Evolutionary conservation across 2,888 invertebrate genomes (phyloP), one percentile per base, ranked within the genome.

Genomic region (Zhuqinia jingwanae): DNA sequence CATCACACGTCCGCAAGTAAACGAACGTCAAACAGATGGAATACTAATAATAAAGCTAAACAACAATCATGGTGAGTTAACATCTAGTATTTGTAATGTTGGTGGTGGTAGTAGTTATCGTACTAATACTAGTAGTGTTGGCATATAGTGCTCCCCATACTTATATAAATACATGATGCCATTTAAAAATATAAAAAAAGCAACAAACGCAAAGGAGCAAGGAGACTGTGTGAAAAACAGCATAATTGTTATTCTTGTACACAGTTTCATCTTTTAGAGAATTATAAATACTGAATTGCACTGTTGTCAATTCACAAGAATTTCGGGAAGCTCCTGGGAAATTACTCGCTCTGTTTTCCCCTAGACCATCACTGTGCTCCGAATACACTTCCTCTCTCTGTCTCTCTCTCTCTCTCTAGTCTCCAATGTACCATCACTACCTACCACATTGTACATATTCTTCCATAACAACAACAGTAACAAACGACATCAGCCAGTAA

Each of bases 231-330:
- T n/a, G 27, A 15, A 65, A 36, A 65, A 36, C 30, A 65, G 36
- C 65, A 65, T 65, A 70, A 70, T 70, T 70, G 70, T 70, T 70
- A 70, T 70, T 70, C 70, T 20, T 70, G 47, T 47, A 25, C 45
- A 70, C 47, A 56, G 27, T 75, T 30, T 53, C 70, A 70, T 75
- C 20, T 36, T 75, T 53, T 75, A 15, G 36, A 85, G 36, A 85
- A 86, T 76, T 58, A 82, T 87, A 86, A 75, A 68, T 81, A 76
- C 22, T 75, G 81, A 82, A 70, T 70, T 78, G 60, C 50, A 17
- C 20, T 58, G 27, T 60, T 82, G 86, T 77, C 81, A 81, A 86
- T 86, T 86, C 77, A 30, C 63, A 77, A 76, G 86, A 86, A 76
- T 58, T 86, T 25, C 22, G 5, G 5, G 8, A 70, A 45, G 25